Percentiles rank a stretch among this genome's conserved stretches.
Conservation (phyloP, 2,888 invertebrate genomes). For the Caenorhabditis virilis region DNA sequence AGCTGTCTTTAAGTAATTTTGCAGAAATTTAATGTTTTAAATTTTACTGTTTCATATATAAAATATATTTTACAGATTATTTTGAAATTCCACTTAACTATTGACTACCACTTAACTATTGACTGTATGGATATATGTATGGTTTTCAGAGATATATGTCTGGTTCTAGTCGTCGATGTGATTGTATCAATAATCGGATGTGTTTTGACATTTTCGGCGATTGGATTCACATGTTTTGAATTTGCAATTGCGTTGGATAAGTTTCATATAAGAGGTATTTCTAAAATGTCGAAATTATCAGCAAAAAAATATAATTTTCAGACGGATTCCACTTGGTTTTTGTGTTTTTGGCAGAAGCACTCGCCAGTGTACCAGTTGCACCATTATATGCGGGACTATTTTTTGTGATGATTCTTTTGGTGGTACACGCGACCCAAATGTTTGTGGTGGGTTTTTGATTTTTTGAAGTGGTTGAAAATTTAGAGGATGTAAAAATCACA, state of each 20-base stretch:
- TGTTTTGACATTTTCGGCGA: conserved; percentile 81
- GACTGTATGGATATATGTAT: too few relatives aligned
- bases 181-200: conserved; percentile 82
- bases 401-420: conserved; percentile 74
- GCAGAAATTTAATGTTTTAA: neutral
- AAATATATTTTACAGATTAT: neutral
- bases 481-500: too few relatives aligned
- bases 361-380: conserved; percentile 79
- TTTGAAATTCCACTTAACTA: too few relatives aligned
- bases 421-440: conserved; percentile 65
- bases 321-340: conserved; percentile 75
- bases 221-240: conserved; percentile 82
- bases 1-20: too few relatives aligned
- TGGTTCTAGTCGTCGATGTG: conserved; percentile 81
- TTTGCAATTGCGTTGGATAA: conserved; percentile 74
- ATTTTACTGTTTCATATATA: neutral
- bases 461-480: too few relatives aligned
- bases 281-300: neutral
- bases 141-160: conserved; percentile 76
- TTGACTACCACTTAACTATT: too few relatives aligned
- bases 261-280: conserved; percentile 64
- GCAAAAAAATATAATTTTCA: conserved; percentile 10
- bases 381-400: conserved; percentile 83
- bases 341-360: conserved; percentile 83
- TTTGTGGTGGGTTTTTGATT: conserved; percentile 32